phyloP scores from a whole-genome alignment of 1,140 invertebrate genomes.

The Drosophila nikananu region DNA sequence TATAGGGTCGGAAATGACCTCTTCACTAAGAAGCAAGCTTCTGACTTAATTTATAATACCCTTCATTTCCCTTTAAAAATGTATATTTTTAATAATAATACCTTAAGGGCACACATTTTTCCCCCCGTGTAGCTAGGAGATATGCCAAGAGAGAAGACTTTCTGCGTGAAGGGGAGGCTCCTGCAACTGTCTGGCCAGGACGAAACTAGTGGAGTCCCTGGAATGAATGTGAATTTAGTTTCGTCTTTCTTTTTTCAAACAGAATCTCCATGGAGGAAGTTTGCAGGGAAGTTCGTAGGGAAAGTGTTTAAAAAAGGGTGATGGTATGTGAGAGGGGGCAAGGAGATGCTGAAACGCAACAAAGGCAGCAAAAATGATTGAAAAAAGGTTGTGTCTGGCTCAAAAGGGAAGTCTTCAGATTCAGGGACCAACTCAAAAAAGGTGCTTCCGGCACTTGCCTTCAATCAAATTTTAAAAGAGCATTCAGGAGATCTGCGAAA shows the following conservation, averaged over 20 bases:
- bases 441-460: conserved; percentile 18
- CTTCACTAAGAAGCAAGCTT: no score
- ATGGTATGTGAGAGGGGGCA: background rate
- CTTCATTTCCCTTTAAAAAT: background rate
- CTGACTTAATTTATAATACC: background rate
- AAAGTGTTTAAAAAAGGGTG: conserved; percentile 27
- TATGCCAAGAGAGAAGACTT: conserved; percentile 3
- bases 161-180: background rate
- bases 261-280: conserved; percentile 7
- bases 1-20: no score
- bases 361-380: conserved; percentile 9
- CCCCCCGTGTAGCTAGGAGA: background rate
- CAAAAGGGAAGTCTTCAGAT: conserved; percentile 12
- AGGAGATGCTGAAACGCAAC: background rate
- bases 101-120: background rate
- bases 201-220: conserved; percentile 10
- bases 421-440: background rate
- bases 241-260: background rate
- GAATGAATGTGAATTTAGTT: conserved; percentile 27
- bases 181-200: conserved; percentile 9
- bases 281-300: conserved; percentile 25
- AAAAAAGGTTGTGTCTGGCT: conserved; percentile 11
- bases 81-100: background rate
- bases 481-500: background rate
- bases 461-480: conserved; percentile 17